A percentile compares a stretch with the other conserved stretches of the same genome.
Evolutionary conservation across 2,113 vertebrate genomes (phyloP).

Genomic region (Fregetta grallaria): DNA sequence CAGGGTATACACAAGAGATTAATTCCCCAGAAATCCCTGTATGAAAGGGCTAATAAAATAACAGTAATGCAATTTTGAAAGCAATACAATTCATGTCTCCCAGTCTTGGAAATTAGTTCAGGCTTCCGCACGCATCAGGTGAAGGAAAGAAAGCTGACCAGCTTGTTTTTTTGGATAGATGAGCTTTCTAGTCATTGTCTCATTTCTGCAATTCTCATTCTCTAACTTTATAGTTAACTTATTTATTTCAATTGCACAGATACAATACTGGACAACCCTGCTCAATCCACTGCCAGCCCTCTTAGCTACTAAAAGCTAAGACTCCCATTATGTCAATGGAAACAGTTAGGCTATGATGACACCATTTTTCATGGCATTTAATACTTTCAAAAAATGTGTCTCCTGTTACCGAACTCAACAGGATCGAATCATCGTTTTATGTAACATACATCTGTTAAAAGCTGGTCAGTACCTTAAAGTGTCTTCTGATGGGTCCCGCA

Average conservation of each 20-base stretch:
- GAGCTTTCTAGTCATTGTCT: not conserved
- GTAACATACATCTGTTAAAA: not conserved
- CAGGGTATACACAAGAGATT: not conserved
- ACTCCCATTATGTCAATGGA: not conserved
- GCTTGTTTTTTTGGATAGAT: not conserved
- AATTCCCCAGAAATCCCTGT: not conserved
- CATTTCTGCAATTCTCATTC: not conserved
- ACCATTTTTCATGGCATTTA: not conserved
- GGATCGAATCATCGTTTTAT: not conserved
- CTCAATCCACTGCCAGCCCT: not conserved
- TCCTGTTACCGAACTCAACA: not conserved
- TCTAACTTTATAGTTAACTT: not conserved
- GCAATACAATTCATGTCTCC: not conserved
- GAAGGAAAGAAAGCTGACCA: not conserved
- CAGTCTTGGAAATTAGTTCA: not conserved
- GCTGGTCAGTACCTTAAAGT: constrained; percentile 66
- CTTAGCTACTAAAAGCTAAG: not conserved
- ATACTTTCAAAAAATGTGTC: not conserved
- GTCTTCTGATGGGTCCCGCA: constrained; percentile 50
- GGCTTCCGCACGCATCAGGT: rapidly evolving
- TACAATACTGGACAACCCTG: not conserved
- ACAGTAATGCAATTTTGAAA: not conserved
- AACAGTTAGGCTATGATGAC: not conserved
- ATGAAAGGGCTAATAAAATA: not conserved
- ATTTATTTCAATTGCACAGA: not conserved